Base-by-base conservation (phyloP, 2,797 vertebrate genomes). In the Channallabes apus region DNA sequence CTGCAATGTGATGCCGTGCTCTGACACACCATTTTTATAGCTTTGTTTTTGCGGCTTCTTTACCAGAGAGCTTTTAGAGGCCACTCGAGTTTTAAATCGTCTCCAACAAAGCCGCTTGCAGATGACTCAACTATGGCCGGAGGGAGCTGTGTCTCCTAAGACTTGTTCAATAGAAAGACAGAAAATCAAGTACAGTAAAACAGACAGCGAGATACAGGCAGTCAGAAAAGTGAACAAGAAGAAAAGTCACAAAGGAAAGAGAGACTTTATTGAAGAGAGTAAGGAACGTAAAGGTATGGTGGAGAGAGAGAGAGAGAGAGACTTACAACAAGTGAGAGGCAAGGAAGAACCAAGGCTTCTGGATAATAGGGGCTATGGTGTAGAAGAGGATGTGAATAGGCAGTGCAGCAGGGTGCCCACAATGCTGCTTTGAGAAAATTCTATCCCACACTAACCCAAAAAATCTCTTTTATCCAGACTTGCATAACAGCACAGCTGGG, bases 361-460 rank as follows among this genome's bases (percentile, higher is more conserved):
- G 84, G 61, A 80, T n/a, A n/a, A 41, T 46, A 41, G 22, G 67
- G 41, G 82, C 20, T 27, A 27, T 2, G 3, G 32, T 24, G 22
- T 72, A 46, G 61, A 56, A 67, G 62, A 56, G 61, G 68, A 12
- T 65, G 80, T 56, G 61, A 78, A 56, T 27, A 14, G 17, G 46
- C 41, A 59, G 54, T 67, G 3, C 27, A 84, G 54, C 75, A 80
- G 27, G 61, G 65, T 84, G 12, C 46, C 69, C 86, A 86, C 87
- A 88, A 86, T 86, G 85, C 82, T 86, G 82, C 86, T 86, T 51
- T 84, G 75, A 81, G 81, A 73, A 86, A 89, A 86, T 75, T 77
- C 82, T 80, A 75, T 29, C 73, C 75, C 82, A 76, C 81, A 75
- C 86, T 82, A 72, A 62, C 79, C 69, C 64, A 73, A 56, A 82